Conservation (phyloP, 53 echinoderm and acorn worm species). For the Antedon mediterranea region DNA sequence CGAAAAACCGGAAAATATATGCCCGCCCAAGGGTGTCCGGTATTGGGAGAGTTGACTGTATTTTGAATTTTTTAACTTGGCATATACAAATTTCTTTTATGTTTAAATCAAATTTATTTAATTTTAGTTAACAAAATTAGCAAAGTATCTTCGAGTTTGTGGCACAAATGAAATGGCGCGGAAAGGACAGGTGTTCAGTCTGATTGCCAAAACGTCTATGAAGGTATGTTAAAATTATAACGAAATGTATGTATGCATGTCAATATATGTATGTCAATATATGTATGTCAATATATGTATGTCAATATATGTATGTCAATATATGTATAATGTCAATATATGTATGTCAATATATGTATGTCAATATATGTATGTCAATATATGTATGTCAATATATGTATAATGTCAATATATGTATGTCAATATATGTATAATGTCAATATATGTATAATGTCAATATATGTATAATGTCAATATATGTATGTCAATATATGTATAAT, state of each 20-base stretch:
- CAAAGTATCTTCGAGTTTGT: conserved; percentile 65
- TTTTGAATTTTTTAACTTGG: no score
- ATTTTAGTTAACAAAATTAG: conserved; percentile 57
- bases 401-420: no score
- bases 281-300: neutral
- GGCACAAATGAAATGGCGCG: conserved; percentile 46
- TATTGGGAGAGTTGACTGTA: no score
- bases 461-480: no score
- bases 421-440: no score
- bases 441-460: neutral
- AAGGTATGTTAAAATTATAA: conserved; percentile 17
- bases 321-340: no score
- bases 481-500: no score
- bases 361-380: neutral
- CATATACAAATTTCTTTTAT: neutral
- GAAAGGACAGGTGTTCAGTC: conserved; percentile 50
- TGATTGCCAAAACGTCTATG: conserved; percentile 58
- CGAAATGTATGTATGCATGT: no score
- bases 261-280: no score
- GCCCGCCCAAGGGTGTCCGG: no score
- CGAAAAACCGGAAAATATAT: no score
- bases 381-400: no score
- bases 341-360: neutral
- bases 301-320: neutral
- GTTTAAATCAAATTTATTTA: neutral